A percentile compares a stretch with the other conserved stretches of the same genome.
These are phyloP conservation scores for Clanis bilineata DNA, from an alignment of 2,888 invertebrate species.

Conservation along the genomic window DNA sequence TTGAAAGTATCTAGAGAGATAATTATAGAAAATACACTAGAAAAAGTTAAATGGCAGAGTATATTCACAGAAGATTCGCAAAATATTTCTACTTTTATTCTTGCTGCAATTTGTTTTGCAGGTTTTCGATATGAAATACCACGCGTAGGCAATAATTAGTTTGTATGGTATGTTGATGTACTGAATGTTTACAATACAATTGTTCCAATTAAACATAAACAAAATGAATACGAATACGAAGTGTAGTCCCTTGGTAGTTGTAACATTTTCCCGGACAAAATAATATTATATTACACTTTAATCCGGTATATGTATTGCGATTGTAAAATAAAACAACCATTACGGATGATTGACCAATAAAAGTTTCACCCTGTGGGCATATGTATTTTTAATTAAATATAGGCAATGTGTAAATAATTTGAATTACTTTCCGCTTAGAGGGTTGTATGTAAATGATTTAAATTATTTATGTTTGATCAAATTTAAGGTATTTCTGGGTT, in stretches of 20 bases:
- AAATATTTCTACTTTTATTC: too few species aligned
- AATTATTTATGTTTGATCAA: neutral
- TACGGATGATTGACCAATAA: constrained; percentile 8
- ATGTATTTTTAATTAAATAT: constrained; percentile 1
- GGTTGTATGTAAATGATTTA: neutral
- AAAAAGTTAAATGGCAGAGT: too few species aligned
- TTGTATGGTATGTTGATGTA: neutral
- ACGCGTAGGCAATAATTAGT: too few species aligned
- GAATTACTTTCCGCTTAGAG: neutral
- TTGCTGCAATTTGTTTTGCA: too few species aligned
- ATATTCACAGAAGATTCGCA: too few species aligned
- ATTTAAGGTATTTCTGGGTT: neutral
- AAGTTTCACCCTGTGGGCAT: neutral
- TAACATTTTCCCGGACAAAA: constrained; percentile 1
- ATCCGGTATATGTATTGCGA: constrained; percentile 1
- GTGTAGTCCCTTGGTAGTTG: neutral
- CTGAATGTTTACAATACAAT: neutral
- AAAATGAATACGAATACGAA: neutral
- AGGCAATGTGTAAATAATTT: neutral
- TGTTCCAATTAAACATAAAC: neutral
- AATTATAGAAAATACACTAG: too few species aligned
- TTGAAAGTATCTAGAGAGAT: too few species aligned
- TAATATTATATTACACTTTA: constrained; percentile 16
- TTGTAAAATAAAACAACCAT: constrained; percentile 9
- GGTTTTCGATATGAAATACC: too few species aligned